Evolutionary conservation across 2,113 vertebrate species (phyloP), one percentile per base, ranked within the genome.

Genomic region (Scatophagus argus): DNA sequence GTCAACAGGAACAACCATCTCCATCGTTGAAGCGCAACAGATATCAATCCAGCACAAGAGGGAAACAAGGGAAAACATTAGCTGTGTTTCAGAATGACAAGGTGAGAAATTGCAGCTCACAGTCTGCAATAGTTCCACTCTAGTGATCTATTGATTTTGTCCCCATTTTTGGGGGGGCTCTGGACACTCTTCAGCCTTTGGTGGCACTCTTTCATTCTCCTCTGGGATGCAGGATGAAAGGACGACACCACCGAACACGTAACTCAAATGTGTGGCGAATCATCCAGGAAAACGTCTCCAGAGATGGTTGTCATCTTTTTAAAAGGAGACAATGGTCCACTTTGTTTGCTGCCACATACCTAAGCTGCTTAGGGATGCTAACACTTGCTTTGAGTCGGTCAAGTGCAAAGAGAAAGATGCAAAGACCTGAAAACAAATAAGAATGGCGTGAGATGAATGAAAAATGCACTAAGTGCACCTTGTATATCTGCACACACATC

Each of bases 61-160:
- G 83, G 41, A 72, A 73, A 85, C 72, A 81, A 61, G 69, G 73
- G 58, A 52, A 51, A 84, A 87, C 83, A 91, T 94, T 94, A 93
- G 83, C 89, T 92, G 93, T 55, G 87, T 93, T 94, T 93, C 89
- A 89, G 79, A 82, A 77, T 11, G 80, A 94, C 93, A 95, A 94
- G 92, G 92, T 90, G 93, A 89, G 88, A 94, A 89, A 92, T 89
- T 84, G 85, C 84, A 72, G 66, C 79, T 91, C 77, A 85, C 88
- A 85, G 79, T 75, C 43, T 17, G 71, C 69, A 72, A 87, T 79
- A 73, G 80, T 94, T 95, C 93, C 92, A 91, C 94, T 95, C 89
- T 76, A 83, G 43, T 91, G 88, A 84, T 81, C 79, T 94, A 96
- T 94, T 94, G 94, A 96, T 94, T 90, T 79, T 66, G 79, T 87